Evolutionary conservation across 2,888 invertebrate species (phyloP).

Genomic region (Pristionchus fissidentatus): DNA sequence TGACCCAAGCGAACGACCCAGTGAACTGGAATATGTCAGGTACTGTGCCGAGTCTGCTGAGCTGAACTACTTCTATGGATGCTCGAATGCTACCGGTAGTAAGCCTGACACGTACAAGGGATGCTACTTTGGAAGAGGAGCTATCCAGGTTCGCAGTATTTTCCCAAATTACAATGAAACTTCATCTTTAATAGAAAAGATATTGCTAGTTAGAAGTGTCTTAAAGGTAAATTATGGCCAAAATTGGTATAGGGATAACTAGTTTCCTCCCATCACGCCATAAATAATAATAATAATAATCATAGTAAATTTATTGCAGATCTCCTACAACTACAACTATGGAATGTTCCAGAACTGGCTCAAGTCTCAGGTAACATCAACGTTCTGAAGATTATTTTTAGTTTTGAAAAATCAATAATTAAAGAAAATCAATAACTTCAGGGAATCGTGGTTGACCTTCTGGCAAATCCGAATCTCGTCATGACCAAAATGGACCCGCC

Average conservation of each 20-base stretch:
- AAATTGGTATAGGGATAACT: no score
- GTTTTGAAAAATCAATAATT: background rate
- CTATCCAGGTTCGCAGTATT: conserved; percentile 57
- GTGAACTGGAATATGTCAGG: background rate
- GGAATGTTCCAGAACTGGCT: conserved; percentile 69
- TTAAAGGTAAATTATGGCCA: no score
- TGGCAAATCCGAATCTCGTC: conserved; percentile 65
- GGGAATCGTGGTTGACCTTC: conserved; percentile 55
- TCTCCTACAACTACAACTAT: conserved; percentile 72
- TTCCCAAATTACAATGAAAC: no score
- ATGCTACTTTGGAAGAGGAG: conserved; percentile 71
- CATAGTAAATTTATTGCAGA: conserved; percentile 48
- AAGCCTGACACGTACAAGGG: conserved; percentile 49
- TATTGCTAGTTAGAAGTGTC: background rate
- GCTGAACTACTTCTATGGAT: conserved; percentile 64
- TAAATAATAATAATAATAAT: no score
- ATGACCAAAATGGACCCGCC: conserved; percentile 70
- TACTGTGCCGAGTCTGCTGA: conserved; percentile 61
- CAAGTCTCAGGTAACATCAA: conserved; percentile 1
- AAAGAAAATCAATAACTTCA: background rate
- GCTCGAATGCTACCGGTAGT: conserved; percentile 37
- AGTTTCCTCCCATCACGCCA: no score
- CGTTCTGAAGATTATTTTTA: background rate
- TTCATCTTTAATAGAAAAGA: conserved; percentile 42
- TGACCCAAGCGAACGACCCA: background rate